phyloP scores from a whole-genome alignment of 1,140 invertebrate species.

The Vollenhovia emeryi region DNA sequence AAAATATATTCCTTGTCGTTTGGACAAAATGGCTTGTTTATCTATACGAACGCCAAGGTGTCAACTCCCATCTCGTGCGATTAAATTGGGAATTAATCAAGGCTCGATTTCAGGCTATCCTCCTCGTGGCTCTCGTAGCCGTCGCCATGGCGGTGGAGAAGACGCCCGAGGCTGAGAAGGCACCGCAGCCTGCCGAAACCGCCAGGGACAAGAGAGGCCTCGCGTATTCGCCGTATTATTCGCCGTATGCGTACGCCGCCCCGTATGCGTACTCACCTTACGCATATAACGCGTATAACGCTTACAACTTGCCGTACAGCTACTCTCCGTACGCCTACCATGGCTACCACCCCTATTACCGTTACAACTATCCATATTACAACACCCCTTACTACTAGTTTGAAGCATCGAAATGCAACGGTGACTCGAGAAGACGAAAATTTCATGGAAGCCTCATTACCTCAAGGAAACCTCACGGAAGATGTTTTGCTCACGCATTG shows the following conservation, averaged over 20 bases:
- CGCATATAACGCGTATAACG: conserved; percentile 48
- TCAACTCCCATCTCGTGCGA: too few relatives aligned
- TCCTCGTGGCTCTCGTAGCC: conserved; percentile 77
- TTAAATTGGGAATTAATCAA: not conserved
- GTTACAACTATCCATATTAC: conserved; percentile 74
- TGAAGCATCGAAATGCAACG: not conserved
- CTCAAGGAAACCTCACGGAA: not conserved
- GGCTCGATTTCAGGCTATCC: conserved; percentile 66
- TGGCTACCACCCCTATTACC: conserved; percentile 74
- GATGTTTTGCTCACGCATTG: not conserved
- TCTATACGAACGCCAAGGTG: not conserved
- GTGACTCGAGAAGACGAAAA: not conserved
- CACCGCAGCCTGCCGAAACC: conserved; percentile 11
- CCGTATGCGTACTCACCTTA: conserved; percentile 69
- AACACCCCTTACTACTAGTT: conserved; percentile 59
- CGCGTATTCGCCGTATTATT: conserved; percentile 40
- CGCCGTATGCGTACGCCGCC: conserved; percentile 71
- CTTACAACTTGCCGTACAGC: conserved; percentile 67
- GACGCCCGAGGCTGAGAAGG: not conserved
- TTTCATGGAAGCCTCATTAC: conserved; percentile 30
- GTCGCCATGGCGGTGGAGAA: conserved; percentile 71
- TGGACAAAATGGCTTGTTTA: not conserved
- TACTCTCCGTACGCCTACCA: conserved; percentile 74
- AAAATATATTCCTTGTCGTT: not conserved
- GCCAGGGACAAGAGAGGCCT: conserved; percentile 77